Base-by-base conservation (phyloP, 2,888 invertebrate species). In the Acanthacorydalis orientalis region DNA sequence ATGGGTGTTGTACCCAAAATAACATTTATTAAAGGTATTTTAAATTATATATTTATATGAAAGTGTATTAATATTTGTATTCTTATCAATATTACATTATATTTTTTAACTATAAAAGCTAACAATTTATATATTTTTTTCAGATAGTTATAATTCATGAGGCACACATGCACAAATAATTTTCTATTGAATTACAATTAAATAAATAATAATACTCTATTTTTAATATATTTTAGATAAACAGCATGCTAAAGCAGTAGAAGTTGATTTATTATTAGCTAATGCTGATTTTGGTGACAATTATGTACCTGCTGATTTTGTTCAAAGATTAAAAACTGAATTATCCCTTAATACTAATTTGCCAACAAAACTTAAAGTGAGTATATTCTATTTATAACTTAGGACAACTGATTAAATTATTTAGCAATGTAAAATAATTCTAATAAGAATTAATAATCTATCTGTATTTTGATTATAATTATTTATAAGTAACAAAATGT, bases 1-100 rank as follows among this genome's bases (percentile, higher is more conserved):
- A 80, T 88, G 71, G 87, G 88, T 9, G 70, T 75, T 52, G 78
- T 88, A 35, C 88, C 88, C 7, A 73, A 71, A 50, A 77, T 89
- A 49, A 60, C 68, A 37, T 89, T 89, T 69, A 73, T 84, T 1
- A 79, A 77, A 71, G 78, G 78, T 74, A 55, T 47, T 42, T 42
- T 42, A 15, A 15, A 41, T 41, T 4, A 16, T 12, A 4, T 12
- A 37, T 12, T 4, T n/a, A 37, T 3, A n/a, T 37, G n/a, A n/a
- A n/a, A n/a, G n/a, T n/a, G n/a, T n/a, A n/a, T n/a, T n/a, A n/a
- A n/a, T n/a, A n/a, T n/a, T n/a, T n/a, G n/a, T n/a, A n/a, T n/a
- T n/a, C n/a, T n/a, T n/a, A n/a, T n/a, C n/a, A n/a, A n/a, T n/a
- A n/a, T n/a, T n/a, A n/a, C n/a, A n/a, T n/a, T n/a, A n/a, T n/a